Percentiles rank a stretch among this genome's conserved stretches.
Conservation (phyloP, 2,888 invertebrate species). For the Nemotelus pantherinus region DNA sequence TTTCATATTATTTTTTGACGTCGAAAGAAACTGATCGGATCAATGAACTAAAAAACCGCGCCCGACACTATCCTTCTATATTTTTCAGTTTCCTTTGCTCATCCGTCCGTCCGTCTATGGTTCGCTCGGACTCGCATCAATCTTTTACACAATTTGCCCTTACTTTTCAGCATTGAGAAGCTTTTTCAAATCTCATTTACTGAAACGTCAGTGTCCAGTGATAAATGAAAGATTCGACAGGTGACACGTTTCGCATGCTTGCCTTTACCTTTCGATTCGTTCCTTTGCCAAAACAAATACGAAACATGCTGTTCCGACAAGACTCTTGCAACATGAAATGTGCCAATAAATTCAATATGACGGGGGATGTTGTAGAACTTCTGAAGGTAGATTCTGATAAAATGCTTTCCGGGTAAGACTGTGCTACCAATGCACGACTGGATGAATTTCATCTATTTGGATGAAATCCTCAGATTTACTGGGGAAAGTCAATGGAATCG, state of each 20-base stretch:
- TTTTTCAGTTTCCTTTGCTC: neutral
- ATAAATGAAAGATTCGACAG: constrained; percentile 23
- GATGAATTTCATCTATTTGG: too few species aligned
- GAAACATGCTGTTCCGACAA: neutral
- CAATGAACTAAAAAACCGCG: constrained; percentile 9
- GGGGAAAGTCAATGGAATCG: too few species aligned
- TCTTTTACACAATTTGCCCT: neutral
- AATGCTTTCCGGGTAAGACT: neutral
- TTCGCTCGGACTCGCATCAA: neutral
- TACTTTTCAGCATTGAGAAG: neutral
- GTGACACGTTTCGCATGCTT: constrained; percentile 6
- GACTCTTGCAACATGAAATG: neutral
- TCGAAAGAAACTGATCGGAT: constrained; percentile 19
- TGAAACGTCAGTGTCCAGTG: constrained; percentile 27
- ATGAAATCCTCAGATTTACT: too few species aligned
- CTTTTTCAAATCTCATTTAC: neutral
- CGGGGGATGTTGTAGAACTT: neutral
- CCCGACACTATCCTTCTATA: neutral
- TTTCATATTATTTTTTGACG: constrained; percentile 22
- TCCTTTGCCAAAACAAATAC: neutral
- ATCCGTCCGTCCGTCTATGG: neutral
- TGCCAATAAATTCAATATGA: constrained; percentile 1
- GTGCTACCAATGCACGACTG: too few species aligned
- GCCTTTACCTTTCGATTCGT: neutral
- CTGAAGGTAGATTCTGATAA: neutral